Percentiles rank a stretch among this genome's conserved stretches.
phyloP scores from a whole-genome alignment of 2,888 invertebrate species.

The Eulithis testata region DNA sequence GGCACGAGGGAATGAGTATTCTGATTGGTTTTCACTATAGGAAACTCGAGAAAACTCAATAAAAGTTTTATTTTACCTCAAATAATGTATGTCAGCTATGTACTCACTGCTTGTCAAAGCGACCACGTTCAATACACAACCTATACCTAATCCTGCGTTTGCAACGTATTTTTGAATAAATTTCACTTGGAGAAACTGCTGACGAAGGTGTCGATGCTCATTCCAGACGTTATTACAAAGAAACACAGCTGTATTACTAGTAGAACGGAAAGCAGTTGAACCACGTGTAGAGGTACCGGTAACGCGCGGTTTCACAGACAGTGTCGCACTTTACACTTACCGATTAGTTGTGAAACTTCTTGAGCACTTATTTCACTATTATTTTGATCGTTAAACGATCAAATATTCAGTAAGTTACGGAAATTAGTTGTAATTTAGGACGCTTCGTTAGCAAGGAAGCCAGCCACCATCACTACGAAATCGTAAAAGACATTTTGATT shows the following conservation, averaged over 20 bases:
- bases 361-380: constrained; percentile 80
- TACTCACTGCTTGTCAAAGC: constrained; percentile 70
- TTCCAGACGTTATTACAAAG: constrained; percentile 52
- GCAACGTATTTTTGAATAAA: constrained; percentile 54
- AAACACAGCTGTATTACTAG: constrained; percentile 64
- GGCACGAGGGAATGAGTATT: constrained; percentile 1
- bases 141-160: constrained; percentile 68
- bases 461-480: constrained; percentile 84
- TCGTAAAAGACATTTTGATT: constrained; percentile 82
- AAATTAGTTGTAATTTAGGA: constrained; percentile 77
- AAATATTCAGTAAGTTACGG: constrained; percentile 67
- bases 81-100: constrained; percentile 64
- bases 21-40: constrained; percentile 11
- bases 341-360: constrained; percentile 78
- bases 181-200: constrained; percentile 51
- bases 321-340: constrained; percentile 77
- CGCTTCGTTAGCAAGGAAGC: constrained; percentile 82
- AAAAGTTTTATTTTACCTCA: constrained; percentile 60
- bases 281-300: constrained; percentile 82
- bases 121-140: constrained; percentile 82
- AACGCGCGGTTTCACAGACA: constrained; percentile 70
- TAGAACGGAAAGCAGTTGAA: constrained; percentile 68
- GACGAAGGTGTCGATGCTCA: constrained; percentile 47
- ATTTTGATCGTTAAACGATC: constrained; percentile 68
- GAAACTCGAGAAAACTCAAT: constrained; percentile 34